A percentile compares a stretch with the other conserved stretches of the same genome.
phyloP scores from a whole-genome alignment of 2,113 vertebrate genomes.

The Chitala chitala region DNA sequence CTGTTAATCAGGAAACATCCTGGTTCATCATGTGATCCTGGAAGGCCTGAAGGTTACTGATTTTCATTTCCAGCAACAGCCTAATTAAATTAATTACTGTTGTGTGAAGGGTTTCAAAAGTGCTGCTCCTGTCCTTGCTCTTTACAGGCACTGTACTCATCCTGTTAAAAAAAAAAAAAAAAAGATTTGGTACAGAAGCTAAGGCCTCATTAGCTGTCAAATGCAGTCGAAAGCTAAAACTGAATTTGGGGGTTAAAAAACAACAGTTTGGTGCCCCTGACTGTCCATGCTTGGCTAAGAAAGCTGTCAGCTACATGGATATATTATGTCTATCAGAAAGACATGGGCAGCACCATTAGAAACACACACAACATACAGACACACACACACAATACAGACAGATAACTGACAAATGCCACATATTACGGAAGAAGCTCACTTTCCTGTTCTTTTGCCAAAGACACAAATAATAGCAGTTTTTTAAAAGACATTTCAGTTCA shows the following conservation, averaged over 20 bases:
- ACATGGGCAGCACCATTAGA: neutral
- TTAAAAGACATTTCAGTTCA: neutral
- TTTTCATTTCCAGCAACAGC: neutral
- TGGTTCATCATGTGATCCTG: neutral
- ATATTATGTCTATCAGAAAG: too few species aligned
- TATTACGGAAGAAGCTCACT: too few species aligned
- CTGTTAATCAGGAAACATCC: neutral
- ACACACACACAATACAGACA: too few species aligned
- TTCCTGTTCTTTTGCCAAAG: neutral
- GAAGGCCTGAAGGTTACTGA: neutral
- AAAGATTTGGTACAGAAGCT: constrained; percentile 8
- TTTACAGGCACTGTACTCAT: neutral
- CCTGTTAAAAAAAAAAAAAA: neutral
- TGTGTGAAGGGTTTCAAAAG: constrained; percentile 9
- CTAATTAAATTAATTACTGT: constrained; percentile 23
- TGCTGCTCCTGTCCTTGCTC: neutral
- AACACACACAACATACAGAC: neutral
- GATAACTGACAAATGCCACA: too few species aligned
- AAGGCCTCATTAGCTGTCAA: constrained; percentile 6
- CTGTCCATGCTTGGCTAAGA: neutral
- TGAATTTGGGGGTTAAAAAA: neutral
- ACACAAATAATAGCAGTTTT: neutral
- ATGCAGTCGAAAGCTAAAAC: neutral
- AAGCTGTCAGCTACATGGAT: neutral
- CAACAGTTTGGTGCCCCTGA: neutral